Evolutionary conservation across 2,888 invertebrate genomes (phyloP).

Genomic region (Orthosia cruda): DNA sequence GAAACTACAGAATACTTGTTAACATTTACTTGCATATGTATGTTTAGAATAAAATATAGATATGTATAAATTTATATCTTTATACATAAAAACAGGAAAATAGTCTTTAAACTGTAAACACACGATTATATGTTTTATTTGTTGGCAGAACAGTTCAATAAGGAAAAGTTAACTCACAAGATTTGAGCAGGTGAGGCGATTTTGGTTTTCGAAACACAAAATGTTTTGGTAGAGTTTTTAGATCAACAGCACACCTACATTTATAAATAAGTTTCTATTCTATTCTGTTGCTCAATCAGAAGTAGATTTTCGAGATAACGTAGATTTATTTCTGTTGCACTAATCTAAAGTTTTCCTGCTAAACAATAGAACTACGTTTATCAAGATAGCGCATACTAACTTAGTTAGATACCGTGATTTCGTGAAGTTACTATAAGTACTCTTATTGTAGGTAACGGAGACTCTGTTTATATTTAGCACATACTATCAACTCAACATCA

Average conservation of each 20-base stretch:
- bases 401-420: background rate
- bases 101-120: background rate
- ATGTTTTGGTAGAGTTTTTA: too few species aligned
- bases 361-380: background rate
- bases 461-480: too few species aligned
- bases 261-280: too few species aligned
- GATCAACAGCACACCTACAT: too few species aligned
- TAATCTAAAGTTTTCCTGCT: background rate
- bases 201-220: background rate
- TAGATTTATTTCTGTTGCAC: background rate
- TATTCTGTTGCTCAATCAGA: background rate
- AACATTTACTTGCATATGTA: too few species aligned
- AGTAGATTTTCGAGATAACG: background rate
- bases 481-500: background rate
- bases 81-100: constrained; percentile 1
- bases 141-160: background rate
- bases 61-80: background rate
- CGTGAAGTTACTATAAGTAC: background rate
- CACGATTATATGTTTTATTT: background rate
- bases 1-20: too few species aligned
- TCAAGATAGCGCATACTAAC: background rate
- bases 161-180: background rate
- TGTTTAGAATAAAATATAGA: too few species aligned
- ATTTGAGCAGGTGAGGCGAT: background rate
- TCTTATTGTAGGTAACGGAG: background rate